Conservation (phyloP, 2,113 vertebrate species). For the Centropus bengalensis region DNA sequence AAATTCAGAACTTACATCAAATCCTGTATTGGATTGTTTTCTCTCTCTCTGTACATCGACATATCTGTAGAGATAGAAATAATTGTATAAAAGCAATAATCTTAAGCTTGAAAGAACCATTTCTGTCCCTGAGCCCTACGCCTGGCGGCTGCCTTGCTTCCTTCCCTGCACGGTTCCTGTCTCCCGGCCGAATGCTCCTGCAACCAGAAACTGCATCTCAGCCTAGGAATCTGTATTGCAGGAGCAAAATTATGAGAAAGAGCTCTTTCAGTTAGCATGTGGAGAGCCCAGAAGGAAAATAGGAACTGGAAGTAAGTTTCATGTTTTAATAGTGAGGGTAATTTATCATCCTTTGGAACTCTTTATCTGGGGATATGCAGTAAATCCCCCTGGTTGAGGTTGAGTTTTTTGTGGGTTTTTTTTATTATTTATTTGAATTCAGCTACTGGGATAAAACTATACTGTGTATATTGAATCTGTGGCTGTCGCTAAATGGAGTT, state of each 20-base stretch:
- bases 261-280: not conserved
- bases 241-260: not conserved
- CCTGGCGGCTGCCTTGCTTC: not conserved
- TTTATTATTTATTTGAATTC: not conserved
- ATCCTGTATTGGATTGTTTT: not conserved
- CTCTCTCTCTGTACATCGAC: not conserved
- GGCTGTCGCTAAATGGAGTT: not conserved
- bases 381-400: not conserved
- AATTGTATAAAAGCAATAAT: rapidly evolving
- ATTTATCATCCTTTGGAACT: not conserved
- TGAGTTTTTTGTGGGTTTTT: too few relatives aligned
- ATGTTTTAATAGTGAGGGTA: not conserved
- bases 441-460: not conserved
- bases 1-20: not conserved
- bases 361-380: not conserved
- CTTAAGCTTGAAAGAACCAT: not conserved
- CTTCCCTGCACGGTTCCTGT: not conserved
- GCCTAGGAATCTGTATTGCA: not conserved
- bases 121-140: not conserved
- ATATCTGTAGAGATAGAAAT: not conserved
- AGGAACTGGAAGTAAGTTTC: not conserved
- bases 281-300: not conserved
- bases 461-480: not conserved
- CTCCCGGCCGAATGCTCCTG: not conserved
- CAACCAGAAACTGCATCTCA: not conserved